Conservation (phyloP, 2,888 invertebrate genomes). For the Pasiphila rectangulata region DNA sequence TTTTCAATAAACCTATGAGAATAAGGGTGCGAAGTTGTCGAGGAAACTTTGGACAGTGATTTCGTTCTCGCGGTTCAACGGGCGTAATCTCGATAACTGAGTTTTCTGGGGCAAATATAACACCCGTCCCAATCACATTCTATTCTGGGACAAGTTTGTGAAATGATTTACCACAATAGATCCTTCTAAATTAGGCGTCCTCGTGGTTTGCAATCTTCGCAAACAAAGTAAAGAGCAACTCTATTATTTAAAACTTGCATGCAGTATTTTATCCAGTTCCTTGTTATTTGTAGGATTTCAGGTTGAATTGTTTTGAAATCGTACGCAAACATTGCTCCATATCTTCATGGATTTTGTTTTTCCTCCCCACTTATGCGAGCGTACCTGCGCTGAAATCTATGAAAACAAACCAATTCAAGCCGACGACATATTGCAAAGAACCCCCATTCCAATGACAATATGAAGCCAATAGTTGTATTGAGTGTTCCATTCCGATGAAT, state of each 20-base stretch:
- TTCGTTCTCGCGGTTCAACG: conserved; percentile 47
- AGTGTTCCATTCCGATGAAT: conserved; percentile 49
- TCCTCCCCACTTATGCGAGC: conserved; percentile 32
- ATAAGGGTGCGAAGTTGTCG: conserved; percentile 42
- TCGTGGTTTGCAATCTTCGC: neutral
- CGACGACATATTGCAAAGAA: conserved; percentile 45
- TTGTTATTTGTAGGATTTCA: too few species aligned
- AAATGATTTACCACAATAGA: neutral
- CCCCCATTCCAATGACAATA: conserved; percentile 46
- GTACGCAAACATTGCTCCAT: conserved; percentile 10
- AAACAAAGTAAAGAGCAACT: neutral
- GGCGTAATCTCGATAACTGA: conserved; percentile 48
- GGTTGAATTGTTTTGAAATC: conserved; percentile 8
- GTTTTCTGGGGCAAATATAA: conserved; percentile 44
- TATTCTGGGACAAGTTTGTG: conserved; percentile 19
- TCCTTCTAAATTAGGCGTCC: neutral
- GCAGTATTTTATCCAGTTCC: too few species aligned
- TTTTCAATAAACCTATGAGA: conserved; percentile 50
- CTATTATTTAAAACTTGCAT: neutral
- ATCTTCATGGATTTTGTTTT: conserved; percentile 27
- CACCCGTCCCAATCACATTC: conserved; percentile 35
- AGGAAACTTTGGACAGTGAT: conserved; percentile 42
- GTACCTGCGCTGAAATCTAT: conserved; percentile 41
- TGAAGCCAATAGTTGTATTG: conserved; percentile 53
- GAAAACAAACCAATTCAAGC: conserved; percentile 46